phyloP scores from a whole-genome alignment of 2,113 vertebrate genomes.

The Lepisosteus osseus region DNA sequence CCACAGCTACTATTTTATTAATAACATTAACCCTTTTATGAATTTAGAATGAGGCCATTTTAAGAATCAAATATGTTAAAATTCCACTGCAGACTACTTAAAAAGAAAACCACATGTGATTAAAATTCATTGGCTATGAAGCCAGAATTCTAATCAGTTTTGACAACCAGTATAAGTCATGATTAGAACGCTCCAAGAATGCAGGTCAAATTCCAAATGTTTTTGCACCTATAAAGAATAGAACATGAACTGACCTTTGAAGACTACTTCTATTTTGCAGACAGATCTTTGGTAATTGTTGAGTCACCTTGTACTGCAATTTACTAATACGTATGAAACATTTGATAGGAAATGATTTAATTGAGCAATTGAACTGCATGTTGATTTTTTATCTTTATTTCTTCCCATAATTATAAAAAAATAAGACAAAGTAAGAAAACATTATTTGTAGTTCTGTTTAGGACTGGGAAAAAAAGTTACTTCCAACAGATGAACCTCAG shows the following conservation, averaged over 20 bases:
- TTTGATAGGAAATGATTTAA: slow-evolving; percentile 32
- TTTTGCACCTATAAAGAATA: slow-evolving; percentile 13
- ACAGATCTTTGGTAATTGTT: slow-evolving; percentile 75
- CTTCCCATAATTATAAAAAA: slow-evolving; percentile 5
- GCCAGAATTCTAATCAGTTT: not conserved
- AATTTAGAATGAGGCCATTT: too few relatives aligned
- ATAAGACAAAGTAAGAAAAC: slow-evolving; percentile 24
- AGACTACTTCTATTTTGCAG: slow-evolving; percentile 37
- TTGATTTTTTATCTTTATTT: slow-evolving; percentile 12
- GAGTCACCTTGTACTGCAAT: slow-evolving; percentile 44
- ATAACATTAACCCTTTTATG: too few relatives aligned
- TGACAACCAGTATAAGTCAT: not conserved
- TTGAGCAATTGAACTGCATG: slow-evolving; percentile 16
- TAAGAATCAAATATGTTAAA: too few relatives aligned
- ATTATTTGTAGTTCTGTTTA: slow-evolving; percentile 21
- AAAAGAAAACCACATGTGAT: too few relatives aligned
- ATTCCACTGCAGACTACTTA: too few relatives aligned
- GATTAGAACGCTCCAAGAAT: not conserved
- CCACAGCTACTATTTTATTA: not conserved
- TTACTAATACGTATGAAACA: slow-evolving; percentile 37
- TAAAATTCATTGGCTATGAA: too few relatives aligned
- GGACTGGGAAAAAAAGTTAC: slow-evolving; percentile 13
- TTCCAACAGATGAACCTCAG: slow-evolving; percentile 27
- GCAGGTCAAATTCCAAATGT: not conserved
- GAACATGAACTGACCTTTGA: slow-evolving; percentile 21